Conservation (phyloP, 2,797 vertebrate species). For the Uromys caudimaculatus region DNA sequence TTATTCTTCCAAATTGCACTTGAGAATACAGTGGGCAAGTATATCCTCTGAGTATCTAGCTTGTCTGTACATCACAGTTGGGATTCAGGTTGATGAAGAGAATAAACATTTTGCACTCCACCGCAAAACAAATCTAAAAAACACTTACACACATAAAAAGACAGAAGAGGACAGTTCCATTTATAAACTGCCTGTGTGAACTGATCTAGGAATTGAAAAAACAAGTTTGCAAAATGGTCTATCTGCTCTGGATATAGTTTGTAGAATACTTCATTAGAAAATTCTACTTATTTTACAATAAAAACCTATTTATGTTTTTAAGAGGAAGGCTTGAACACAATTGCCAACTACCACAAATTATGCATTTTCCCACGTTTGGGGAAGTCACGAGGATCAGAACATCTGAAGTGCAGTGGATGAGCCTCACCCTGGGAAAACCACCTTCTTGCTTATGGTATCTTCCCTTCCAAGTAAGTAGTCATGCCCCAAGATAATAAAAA, state of each 20-base stretch:
- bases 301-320: background rate
- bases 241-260: slow-evolving; percentile 13
- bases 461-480: background rate
- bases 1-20: slow-evolving; percentile 20
- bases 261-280: background rate
- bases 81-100: slow-evolving; percentile 42
- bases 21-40: slow-evolving; percentile 25
- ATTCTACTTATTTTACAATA: slow-evolving; percentile 29
- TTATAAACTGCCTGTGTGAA: slow-evolving; percentile 29
- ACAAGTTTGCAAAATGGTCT: slow-evolving; percentile 27
- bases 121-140: background rate
- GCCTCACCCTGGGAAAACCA: background rate
- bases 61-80: background rate
- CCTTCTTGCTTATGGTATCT: background rate
- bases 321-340: background rate
- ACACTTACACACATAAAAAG: background rate
- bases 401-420: background rate
- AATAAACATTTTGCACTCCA: background rate
- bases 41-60: background rate
- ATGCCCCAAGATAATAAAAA: background rate
- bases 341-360: background rate
- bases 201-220: slow-evolving; percentile 51
- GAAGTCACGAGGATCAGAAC: background rate
- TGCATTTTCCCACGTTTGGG: background rate
- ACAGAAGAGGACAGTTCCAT: background rate